Conservation (phyloP, 2,113 vertebrate species). For the human (Homo sapiens) region GRCh38 chr11:627001-627500, state of each 20-base stretch:
- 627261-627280: slow-evolving; percentile 72
- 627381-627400: not conserved
- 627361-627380: too few species aligned
- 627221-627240: not conserved
- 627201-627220: slow-evolving; percentile 45
- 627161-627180: not conserved
- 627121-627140: not conserved
- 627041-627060: accelerated
- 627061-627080: slow-evolving; percentile 49
- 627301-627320: not conserved
- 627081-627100: slow-evolving; percentile 3
- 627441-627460: not conserved
- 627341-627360: not conserved
- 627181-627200: not conserved
- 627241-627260: slow-evolving; percentile 51
- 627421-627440: not conserved
- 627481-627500: not conserved
- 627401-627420: not conserved
- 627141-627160: not conserved
- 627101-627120: not conserved
- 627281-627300: slow-evolving; percentile 42
- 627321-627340: slow-evolving; percentile 33
- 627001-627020: not conserved
- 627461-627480: not conserved
- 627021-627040: accelerated